Base-by-base conservation (phyloP, 2,797 vertebrate species). In the Girardinus metallicus region DNA sequence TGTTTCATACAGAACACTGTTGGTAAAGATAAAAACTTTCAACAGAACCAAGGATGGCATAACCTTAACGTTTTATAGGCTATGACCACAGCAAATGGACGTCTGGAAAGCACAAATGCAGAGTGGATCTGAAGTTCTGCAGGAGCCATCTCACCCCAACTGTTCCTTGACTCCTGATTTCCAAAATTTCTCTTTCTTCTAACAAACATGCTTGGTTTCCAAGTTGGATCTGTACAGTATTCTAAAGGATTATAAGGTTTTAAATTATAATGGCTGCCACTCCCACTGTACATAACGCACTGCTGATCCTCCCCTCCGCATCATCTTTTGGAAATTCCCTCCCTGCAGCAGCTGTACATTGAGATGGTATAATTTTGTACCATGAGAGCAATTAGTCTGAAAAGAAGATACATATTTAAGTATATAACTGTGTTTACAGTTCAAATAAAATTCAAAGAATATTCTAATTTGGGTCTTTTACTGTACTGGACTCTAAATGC, bases 211-310 rank as follows among this genome's bases (percentile, higher is more conserved):
- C 66, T 41, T 41, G 39, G 39, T 5, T 15, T 71, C 1, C 1
- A n/a, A 44, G 39, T 70, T 70, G 66, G 66, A 26, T 11, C 5
- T 70, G 12, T 44, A 15, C 41, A 71, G 39, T 43, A 46, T 71
- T 71, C 68, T 44, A 46, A 43, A 44, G n/a, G 68, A n/a, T 71
- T 43, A 71, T 44, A 18, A 64, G 31, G 21, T 64, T 64, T 60
- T 64, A 7, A 21, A 36, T 64, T 2, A 64, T 36, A 64, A 64
- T 36, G 60, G 6, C 16, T 64, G 60, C 60, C 60, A 34, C 60
- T 34, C 60, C 60, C 15, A 36, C 7, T 64, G 60, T 36, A 64
- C 31, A 34, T 16, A 34, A 62, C 15, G 5, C 4, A 34, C 57
- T 34, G 1, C 29, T 29, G 11, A 57, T 12, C n/a, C 55, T 26